Base-by-base conservation (phyloP, 2,797 vertebrate genomes). In the Meda fulgida region DNA sequence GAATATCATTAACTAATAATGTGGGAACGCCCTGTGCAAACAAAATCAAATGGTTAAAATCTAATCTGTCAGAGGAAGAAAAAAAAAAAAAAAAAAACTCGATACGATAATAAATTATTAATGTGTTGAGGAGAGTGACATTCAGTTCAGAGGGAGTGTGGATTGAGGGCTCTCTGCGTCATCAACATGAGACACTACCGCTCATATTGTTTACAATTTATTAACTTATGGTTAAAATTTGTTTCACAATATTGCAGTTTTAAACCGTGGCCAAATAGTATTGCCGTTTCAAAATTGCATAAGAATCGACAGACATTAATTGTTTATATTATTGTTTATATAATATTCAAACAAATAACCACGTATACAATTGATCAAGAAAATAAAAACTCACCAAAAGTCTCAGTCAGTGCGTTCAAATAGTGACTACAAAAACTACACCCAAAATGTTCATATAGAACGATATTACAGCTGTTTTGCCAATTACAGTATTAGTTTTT, bases 1-100 rank as follows among this genome's bases (percentile, higher is more conserved):
- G 95, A 95, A 94, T 92, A 93, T 94, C 92, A 96, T 95, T 94
- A 94, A 96, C 95, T 96, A 96, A 97, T 97, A 96, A 97, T 96
- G 96, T 92, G 91, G 95, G 94, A 96, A 97, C 96, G 96, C 96
- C 96, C 96, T 94, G 94, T 92, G 95, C 95, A 96, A 96, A 94
- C 93, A 91, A 93, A 95, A 96, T 95, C 93, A 95, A 94, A 95
- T 94, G 93, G 93, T 93, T 93, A 93, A 94, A 94, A 89, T 92
- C 93, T 92, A 95, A 94, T 93, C 92, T 93, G 94, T 94, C 91
- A 94, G 95, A 92, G 93, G 88, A 18, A 18, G 16, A 19, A 11
- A 1, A 23, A 51, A 92, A 93, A 93, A 31, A 58, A 43, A 66
- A 18, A 7, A 51, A 51, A 92, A 93, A 93, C 75, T 89, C 93